A percentile compares a stretch with the other conserved stretches of the same genome.
phyloP scores from a whole-genome alignment of 2,113 vertebrate genomes.

The Nansenia antarctica region DNA sequence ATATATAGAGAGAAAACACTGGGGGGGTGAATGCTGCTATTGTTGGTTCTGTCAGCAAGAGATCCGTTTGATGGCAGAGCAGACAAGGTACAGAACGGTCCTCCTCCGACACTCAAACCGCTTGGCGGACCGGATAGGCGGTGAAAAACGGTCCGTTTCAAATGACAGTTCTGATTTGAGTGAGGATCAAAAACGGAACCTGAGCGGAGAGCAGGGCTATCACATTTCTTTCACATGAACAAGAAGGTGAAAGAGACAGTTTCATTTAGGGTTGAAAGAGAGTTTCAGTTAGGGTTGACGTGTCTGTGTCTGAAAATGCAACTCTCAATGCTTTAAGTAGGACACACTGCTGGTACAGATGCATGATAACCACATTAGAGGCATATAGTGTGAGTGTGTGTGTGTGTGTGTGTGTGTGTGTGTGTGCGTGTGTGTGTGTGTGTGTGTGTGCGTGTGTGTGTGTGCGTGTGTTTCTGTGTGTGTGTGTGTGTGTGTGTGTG shows the following conservation, averaged over 20 bases:
- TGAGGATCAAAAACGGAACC: slow-evolving; percentile 14
- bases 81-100: slow-evolving; percentile 11
- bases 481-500: no score
- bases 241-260: background rate
- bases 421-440: no score
- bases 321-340: slow-evolving; percentile 22
- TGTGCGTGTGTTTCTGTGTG: background rate
- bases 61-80: slow-evolving; percentile 35
- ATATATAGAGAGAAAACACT: slow-evolving; percentile 2
- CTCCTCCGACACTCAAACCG: slow-evolving; percentile 14
- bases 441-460: background rate
- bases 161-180: slow-evolving; percentile 14
- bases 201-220: slow-evolving; percentile 25
- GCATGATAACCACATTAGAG: background rate
- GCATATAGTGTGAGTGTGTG: background rate
- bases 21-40: background rate
- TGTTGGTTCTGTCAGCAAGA: slow-evolving; percentile 27
- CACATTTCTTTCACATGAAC: no score
- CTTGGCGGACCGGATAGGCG: slow-evolving; percentile 15
- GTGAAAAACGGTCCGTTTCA: slow-evolving; percentile 12
- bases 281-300: background rate
- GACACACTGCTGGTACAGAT: background rate
- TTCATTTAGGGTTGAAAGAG: slow-evolving; percentile 13
- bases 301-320: slow-evolving; percentile 15
- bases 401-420: background rate